Conservation (phyloP, 2,888 invertebrate genomes). For the Mythimna loreyi region DNA sequence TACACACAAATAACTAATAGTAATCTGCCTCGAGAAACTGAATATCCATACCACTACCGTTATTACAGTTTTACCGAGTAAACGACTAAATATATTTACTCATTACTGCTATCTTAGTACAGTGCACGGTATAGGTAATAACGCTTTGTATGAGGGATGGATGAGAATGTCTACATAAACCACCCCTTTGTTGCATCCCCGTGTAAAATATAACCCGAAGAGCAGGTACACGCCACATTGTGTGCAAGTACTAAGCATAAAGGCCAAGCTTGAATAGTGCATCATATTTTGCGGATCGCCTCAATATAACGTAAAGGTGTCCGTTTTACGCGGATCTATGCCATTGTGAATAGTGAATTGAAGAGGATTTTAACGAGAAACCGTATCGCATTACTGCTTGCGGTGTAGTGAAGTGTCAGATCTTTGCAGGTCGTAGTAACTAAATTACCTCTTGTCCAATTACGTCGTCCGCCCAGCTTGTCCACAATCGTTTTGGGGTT, state of each 20-base stretch:
- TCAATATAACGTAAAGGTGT: slow-evolving; percentile 27
- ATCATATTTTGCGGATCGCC: slow-evolving; percentile 48
- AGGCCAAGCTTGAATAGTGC: slow-evolving; percentile 46
- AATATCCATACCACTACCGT: not conserved
- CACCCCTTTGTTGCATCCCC: slow-evolving; percentile 44
- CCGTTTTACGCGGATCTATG: slow-evolving; percentile 24
- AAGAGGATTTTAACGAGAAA: slow-evolving; percentile 20
- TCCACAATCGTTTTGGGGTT: not conserved
- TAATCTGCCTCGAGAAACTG: too few relatives aligned
- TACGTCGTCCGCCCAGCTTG: not conserved
- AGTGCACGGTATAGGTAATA: slow-evolving; percentile 1
- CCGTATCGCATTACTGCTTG: slow-evolving; percentile 15
- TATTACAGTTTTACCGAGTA: not conserved
- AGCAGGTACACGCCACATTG: slow-evolving; percentile 52
- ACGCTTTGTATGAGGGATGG: slow-evolving; percentile 39
- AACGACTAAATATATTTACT: slow-evolving; percentile 15
- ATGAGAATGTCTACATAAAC: slow-evolving; percentile 29
- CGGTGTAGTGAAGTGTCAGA: slow-evolving; percentile 1
- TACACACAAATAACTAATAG: not conserved
- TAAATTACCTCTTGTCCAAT: slow-evolving; percentile 11
- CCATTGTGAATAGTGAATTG: slow-evolving; percentile 25
- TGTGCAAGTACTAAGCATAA: slow-evolving; percentile 46
- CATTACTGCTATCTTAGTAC: slow-evolving; percentile 4
- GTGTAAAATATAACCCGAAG: slow-evolving; percentile 45
- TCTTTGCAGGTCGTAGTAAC: slow-evolving; percentile 20